Conservation (phyloP, 2,113 vertebrate species). For the Pseudolaguvia tuberculata region DNA sequence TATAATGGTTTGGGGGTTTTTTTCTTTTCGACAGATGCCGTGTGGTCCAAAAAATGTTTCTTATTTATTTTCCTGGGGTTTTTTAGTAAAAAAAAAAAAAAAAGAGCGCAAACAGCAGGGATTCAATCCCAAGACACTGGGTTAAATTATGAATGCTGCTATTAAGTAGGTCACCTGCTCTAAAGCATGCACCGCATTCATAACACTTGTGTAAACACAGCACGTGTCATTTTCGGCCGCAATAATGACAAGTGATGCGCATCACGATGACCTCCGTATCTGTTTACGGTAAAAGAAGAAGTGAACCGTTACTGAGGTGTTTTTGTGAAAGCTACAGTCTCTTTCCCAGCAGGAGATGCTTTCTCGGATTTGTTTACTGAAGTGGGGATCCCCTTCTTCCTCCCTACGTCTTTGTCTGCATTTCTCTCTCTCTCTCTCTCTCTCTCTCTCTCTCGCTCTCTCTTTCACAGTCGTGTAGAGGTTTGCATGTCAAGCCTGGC, state of each 20-base stretch:
- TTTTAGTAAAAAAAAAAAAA: background rate
- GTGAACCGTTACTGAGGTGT: conserved; percentile 24
- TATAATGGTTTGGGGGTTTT: background rate
- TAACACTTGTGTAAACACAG: background rate
- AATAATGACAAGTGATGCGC: background rate
- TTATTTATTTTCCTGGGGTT: background rate
- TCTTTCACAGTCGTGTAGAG: conserved; percentile 8
- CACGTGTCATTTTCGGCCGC: background rate
- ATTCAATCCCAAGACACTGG: background rate
- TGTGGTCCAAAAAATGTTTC: background rate
- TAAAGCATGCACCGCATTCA: background rate
- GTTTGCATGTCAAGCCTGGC: conserved; percentile 40
- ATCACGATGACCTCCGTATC: background rate
- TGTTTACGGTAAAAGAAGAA: conserved; percentile 32
- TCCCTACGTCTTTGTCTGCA: conserved; percentile 32
- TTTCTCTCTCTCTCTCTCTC: conserved; percentile 4
- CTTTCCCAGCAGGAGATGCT: conserved; percentile 50
- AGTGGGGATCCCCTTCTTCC: conserved; percentile 52
- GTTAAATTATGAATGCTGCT: background rate
- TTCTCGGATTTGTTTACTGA: conserved; percentile 53
- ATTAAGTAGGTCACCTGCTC: too few relatives aligned
- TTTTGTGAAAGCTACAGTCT: conserved; percentile 32
- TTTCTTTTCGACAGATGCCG: background rate
- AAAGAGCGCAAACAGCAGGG: background rate
- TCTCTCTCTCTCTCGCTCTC: background rate